Evolutionary conservation across 2,113 vertebrate species (phyloP).

Genomic region (Oceanites oceanicus): DNA sequence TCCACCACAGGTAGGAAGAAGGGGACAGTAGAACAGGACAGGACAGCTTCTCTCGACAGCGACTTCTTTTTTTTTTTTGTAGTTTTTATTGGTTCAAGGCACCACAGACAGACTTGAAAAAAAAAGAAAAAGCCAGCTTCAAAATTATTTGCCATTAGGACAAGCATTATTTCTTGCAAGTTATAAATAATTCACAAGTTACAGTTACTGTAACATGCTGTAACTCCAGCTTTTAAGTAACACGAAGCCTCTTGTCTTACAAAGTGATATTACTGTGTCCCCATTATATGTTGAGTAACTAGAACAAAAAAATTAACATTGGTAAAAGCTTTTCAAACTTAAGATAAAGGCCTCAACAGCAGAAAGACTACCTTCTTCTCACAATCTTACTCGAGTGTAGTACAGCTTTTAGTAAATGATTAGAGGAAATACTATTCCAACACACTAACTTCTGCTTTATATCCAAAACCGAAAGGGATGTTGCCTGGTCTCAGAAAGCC

Average conservation of each 20-base stretch:
- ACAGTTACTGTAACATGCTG: background rate
- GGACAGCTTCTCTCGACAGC: background rate
- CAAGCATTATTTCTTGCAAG: background rate
- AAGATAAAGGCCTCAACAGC: background rate
- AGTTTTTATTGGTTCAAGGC: background rate
- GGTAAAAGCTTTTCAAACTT: constrained; percentile 49
- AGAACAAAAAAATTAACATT: constrained; percentile 32
- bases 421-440: background rate
- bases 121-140: background rate
- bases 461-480: background rate
- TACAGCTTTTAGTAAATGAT: background rate
- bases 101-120: background rate
- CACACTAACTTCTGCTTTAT: background rate
- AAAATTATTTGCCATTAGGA: background rate
- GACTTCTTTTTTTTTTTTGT: background rate
- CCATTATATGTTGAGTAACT: constrained; percentile 14
- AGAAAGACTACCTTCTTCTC: constrained; percentile 20
- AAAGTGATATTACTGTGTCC: constrained; percentile 5
- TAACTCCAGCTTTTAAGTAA: constrained; percentile 17
- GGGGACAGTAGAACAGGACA: background rate
- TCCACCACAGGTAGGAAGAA: background rate
- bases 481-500: background rate
- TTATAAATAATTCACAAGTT: constrained; percentile 35
- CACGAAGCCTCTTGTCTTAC: constrained; percentile 14
- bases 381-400: background rate